A percentile compares a stretch with the other conserved stretches of the same genome.
phyloP scores from a whole-genome alignment of 2,113 vertebrate genomes.

The Elachura formosa region DNA sequence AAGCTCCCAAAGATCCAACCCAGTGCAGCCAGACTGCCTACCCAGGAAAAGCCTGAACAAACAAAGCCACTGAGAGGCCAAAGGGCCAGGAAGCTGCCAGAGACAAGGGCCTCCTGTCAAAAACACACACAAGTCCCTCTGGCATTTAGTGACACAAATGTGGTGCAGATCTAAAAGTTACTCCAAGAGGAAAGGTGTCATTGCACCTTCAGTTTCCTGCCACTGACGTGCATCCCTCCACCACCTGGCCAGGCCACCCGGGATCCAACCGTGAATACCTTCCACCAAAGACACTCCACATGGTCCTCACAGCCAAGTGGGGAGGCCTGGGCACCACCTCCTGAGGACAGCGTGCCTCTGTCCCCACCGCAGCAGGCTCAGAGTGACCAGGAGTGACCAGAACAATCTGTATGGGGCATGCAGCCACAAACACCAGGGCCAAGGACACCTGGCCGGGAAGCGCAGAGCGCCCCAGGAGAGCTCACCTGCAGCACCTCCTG shows the following conservation, averaged over 20 bases:
- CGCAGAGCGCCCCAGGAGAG: neutral
- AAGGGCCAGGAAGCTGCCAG: neutral
- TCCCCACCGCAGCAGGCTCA: neutral
- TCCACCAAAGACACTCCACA: neutral
- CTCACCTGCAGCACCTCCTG: neutral
- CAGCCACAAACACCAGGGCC: neutral
- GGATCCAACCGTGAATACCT: rapidly evolving
- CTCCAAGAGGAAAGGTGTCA: neutral
- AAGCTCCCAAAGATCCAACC: neutral
- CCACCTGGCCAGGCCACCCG: neutral
- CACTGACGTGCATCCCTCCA: neutral
- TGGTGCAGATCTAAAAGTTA: neutral
- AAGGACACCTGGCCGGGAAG: rapidly evolving
- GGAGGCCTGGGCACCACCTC: rapidly evolving
- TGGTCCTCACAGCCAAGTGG: neutral
- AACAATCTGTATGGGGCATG: neutral
- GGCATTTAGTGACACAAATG: neutral
- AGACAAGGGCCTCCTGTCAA: neutral
- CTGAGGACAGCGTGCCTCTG: neutral
- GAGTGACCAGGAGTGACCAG: neutral
- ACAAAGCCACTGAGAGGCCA: neutral
- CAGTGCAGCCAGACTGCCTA: neutral
- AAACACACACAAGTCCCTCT: neutral
- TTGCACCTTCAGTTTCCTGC: neutral
- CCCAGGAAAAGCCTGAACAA: slow-evolving; percentile 9